Conservation (phyloP, 2,113 vertebrate species). For the Pimephales promelas region DNA sequence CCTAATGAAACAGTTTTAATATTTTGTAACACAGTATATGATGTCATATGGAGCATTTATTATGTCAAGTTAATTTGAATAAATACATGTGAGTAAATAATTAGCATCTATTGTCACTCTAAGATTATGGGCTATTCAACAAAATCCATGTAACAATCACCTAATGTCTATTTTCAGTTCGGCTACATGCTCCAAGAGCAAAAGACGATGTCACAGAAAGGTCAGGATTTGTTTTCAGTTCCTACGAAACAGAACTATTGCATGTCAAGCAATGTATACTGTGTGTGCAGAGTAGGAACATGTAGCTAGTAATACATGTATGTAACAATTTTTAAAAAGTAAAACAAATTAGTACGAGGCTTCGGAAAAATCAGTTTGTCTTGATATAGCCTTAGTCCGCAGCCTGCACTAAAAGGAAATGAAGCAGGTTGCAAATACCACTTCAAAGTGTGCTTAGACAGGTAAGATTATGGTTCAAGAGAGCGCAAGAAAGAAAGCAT, state of each 20-base stretch:
- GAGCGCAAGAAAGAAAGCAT: not conserved
- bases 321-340: not conserved
- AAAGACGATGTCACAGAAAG: not conserved
- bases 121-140: not conserved
- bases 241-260: not conserved
- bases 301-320: not conserved
- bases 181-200: not conserved
- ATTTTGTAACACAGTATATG: not conserved
- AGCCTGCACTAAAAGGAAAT: not conserved
- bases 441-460: not conserved
- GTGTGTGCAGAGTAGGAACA: not conserved
- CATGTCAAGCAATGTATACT: not conserved
- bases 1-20: not conserved
- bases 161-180: not conserved
- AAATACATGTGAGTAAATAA: not conserved
- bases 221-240: slow-evolving; percentile 20
- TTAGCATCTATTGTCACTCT: not conserved
- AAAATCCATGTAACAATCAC: not conserved
- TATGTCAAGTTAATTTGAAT: not conserved
- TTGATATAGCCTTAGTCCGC: not conserved
- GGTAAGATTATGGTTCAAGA: not conserved
- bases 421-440: slow-evolving; percentile 12
- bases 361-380: not conserved
- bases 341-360: not conserved
- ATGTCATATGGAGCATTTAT: not conserved